Base-by-base conservation (phyloP, 1,140 invertebrate species). In the Coelopa frigida region DNA sequence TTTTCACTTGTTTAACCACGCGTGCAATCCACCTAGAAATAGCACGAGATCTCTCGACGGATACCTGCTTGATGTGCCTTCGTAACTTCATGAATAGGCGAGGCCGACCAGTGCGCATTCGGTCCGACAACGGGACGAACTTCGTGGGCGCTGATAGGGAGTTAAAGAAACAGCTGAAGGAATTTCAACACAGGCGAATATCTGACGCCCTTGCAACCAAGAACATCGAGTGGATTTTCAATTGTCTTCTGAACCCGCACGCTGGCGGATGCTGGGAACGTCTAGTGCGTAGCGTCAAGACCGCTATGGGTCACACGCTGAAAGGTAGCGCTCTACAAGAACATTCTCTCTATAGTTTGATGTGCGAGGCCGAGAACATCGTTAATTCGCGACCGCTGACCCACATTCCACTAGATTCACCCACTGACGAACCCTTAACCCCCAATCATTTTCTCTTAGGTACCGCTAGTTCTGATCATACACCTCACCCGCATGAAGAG, bases 191-290 rank as follows among this genome's bases (percentile, higher is more conserved):
- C 12, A 24, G 42, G 4, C 26, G 21, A 18, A 40, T 51, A 11
- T 31, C 22, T 21, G 26, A 20, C 5, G 29, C 44, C 12, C 24
- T 38, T 15, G 6, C 45, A 17, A 14, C n/a, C 20, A 29, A 31
- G 21, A 31, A 31, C 24, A 51, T 51, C 8, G 43, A 52, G 10
- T 48, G 45, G 50, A n/a, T 29, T 5, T 51, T 44, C 18, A 48
- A 48, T 43, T 33, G 33, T 24, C 45, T 46, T 20, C n/a, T 23
- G n/a, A 39, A 51, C 29, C 44, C 50, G 8, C 37, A 32, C 31
- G 23, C 46, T 18, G 50, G 46, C 11, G 59, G 60, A 14, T 23
- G 46, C 12, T 60, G 64, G 61, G 58, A 66, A 32, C 23, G 52
- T 1, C 8, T 57, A 0, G 49, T 61, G 5, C 38, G 49, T 1